Evolutionary conservation across 2,113 vertebrate species (phyloP), one percentile per base, ranked within the genome.

Genomic region (Oreochromis niloticus): DNA sequence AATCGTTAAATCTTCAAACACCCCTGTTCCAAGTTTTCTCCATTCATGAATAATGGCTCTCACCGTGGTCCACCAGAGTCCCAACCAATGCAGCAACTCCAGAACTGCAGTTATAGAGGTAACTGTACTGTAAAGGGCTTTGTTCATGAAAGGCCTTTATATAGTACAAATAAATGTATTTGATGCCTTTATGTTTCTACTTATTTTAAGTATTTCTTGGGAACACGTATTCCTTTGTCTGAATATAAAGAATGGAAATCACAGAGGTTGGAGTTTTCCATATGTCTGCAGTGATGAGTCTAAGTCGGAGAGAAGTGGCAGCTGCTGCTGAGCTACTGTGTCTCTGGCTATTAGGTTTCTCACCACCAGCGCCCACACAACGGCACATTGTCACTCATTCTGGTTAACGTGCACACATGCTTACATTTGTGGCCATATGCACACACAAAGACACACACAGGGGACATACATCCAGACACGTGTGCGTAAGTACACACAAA

Each of bases 331-430:
- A 87, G 88, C 94, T 92, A 79, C 94, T 87, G 90, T 87, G 93
- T 88, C 93, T 90, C 93, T 87, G 87, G 91, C 86, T 93, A 95
- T 95, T 92, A 79, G 81, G 88, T 94, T 94, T 95, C 95, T 79
- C 50, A 30, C 82, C 88, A 87, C 16, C 87, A 81, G 59, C 17
- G 9, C 66, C 9, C 71, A 85, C 90, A 96, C 94, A 94, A 91
- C 90, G 57, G 88, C 80, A 80, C 94, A 94, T 94, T 95, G 94
- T 96, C 32, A 24, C 78, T 14, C 30, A 2, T 7, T 34, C 71
- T 14, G 30, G 48, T 86, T 81, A 80, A 82, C 83, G 90, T 59
- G 91, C 91, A 92, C 92, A 95, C 91, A 89, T 95, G 95, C 92
- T 87, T 86, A 71, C 94, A 92, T 85, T 87, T 93, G 93, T 84